Conservation (phyloP, 2,113 vertebrate genomes). For the Oreotrochilus melanogaster region DNA sequence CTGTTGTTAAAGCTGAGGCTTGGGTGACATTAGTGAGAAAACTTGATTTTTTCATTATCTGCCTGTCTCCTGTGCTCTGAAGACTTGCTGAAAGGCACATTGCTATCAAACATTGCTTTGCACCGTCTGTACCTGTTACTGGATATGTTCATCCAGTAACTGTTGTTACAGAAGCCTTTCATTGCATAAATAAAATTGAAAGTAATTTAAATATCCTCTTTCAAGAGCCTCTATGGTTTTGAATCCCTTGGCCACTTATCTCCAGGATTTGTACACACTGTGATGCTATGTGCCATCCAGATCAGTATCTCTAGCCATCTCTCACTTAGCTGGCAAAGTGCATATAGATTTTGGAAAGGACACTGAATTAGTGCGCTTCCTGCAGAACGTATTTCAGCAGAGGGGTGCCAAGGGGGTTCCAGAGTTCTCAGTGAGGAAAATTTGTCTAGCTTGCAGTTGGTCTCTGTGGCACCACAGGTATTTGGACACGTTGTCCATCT, state of each 20-base stretch:
- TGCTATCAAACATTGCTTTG: not conserved
- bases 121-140: not conserved
- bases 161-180: not conserved
- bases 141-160: not conserved
- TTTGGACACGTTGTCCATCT: not conserved
- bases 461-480: not conserved
- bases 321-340: not conserved
- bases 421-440: not conserved
- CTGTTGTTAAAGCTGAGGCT: not conserved
- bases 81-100: not conserved
- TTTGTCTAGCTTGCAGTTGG: not conserved
- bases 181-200: not conserved
- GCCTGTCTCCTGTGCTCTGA: not conserved
- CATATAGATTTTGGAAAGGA: not conserved
- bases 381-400: not conserved
- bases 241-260: not conserved
- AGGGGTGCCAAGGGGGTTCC: rapidly evolving
- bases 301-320: not conserved
- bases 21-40: not conserved
- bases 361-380: not conserved
- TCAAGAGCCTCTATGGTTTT: not conserved
- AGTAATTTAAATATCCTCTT: not conserved
- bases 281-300: not conserved
- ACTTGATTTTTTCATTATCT: slow-evolving; percentile 1
- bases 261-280: not conserved